Evolutionary conservation across 2,113 vertebrate species (phyloP).

Genomic region (Calidris pugnax): DNA sequence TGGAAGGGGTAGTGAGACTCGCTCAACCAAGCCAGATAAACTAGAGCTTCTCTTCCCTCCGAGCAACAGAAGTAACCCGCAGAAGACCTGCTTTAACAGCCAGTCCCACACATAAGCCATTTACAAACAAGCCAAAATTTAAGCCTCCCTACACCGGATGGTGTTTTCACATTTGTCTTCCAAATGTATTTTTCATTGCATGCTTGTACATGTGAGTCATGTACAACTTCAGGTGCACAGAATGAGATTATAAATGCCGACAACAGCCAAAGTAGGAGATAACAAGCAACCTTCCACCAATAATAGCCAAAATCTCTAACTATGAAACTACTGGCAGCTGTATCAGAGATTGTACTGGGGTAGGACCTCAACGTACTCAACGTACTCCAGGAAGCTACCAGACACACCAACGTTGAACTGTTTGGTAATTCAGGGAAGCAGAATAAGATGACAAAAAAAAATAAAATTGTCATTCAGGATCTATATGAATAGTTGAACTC

Average conservation of each 20-base stretch:
- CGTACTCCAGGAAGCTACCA: background rate
- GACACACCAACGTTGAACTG: background rate
- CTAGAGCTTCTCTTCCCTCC: background rate
- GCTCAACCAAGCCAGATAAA: background rate
- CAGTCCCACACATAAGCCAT: background rate
- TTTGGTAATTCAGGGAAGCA: background rate
- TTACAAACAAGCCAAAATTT: background rate
- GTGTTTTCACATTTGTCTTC: background rate
- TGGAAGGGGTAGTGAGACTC: background rate
- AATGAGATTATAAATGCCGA: background rate
- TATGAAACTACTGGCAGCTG: background rate
- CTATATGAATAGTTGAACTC: background rate
- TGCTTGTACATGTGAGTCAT: background rate
- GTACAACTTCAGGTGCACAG: background rate
- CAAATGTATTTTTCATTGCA: background rate
- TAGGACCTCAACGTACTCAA: background rate
- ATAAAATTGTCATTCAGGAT: background rate
- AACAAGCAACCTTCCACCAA: background rate
- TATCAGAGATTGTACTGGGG: background rate
- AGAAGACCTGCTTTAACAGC: background rate
- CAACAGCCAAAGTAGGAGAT: background rate
- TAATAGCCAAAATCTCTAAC: background rate
- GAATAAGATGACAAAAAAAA: background rate
- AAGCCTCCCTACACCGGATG: background rate
- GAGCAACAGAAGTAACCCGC: background rate